These are phyloP conservation scores for Cerastoderma edule DNA, from an alignment of 2,888 invertebrate species.

Conservation along the genomic window DNA sequence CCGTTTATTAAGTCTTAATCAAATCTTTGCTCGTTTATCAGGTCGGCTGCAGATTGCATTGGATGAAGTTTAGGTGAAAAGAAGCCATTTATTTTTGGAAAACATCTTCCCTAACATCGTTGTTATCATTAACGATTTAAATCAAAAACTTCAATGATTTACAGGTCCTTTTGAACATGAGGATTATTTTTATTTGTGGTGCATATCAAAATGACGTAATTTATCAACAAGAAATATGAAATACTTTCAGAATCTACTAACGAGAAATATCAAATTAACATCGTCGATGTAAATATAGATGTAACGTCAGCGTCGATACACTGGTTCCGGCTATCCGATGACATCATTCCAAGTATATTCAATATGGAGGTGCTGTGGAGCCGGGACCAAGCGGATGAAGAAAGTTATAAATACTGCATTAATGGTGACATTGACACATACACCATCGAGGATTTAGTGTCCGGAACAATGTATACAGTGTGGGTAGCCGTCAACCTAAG, in stretches of 20 bases:
- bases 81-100: too few relatives aligned
- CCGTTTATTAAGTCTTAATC: too few relatives aligned
- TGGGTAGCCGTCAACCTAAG: conserved; percentile 42
- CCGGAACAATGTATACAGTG: conserved; percentile 41
- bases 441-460: conserved; percentile 28
- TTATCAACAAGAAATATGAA: too few relatives aligned
- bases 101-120: too few relatives aligned
- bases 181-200: too few relatives aligned
- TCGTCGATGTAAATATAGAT: conserved; percentile 33
- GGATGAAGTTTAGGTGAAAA: too few relatives aligned
- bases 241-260: conserved; percentile 28
- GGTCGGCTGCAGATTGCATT: too few relatives aligned
- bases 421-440: conserved; percentile 10
- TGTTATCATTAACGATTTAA: too few relatives aligned
- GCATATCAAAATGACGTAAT: too few relatives aligned
- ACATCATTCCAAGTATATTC: conserved; percentile 13
- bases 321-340: conserved; percentile 27
- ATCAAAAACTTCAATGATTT: too few relatives aligned
- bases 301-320: conserved; percentile 26
- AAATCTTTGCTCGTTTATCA: too few relatives aligned
- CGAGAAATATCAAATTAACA: conserved; percentile 12
- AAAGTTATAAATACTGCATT: conserved; percentile 34
- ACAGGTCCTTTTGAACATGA: too few relatives aligned
- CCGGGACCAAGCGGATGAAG: background rate
- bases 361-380: conserved; percentile 48